A percentile compares a stretch with the other conserved stretches of the same genome.
phyloP scores from a whole-genome alignment of 2,113 vertebrate species.

The Alethe castanea region DNA sequence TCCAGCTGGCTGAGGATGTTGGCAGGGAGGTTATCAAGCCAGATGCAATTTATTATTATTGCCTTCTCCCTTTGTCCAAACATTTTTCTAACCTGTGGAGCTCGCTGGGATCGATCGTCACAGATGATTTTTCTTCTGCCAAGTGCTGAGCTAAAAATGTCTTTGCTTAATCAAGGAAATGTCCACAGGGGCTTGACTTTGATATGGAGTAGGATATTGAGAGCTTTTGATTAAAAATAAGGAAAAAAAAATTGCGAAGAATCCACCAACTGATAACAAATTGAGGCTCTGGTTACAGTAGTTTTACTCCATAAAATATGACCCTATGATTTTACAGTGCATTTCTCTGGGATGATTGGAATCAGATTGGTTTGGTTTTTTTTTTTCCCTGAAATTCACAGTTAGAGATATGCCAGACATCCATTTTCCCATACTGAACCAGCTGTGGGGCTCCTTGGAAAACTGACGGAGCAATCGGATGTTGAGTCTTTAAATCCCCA shows the following conservation, averaged over 20 bases:
- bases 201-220: neutral
- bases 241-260: neutral
- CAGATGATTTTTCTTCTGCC: neutral
- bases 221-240: neutral
- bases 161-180: neutral
- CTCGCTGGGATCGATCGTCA: neutral
- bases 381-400: neutral
- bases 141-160: slow-evolving; percentile 14
- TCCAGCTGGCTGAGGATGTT: slow-evolving; percentile 31
- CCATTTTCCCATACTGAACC: neutral
- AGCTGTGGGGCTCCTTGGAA: neutral
- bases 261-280: neutral
- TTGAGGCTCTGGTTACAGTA: neutral
- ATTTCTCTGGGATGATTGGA: neutral
- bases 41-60: slow-evolving; percentile 22
- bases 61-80: slow-evolving; percentile 24
- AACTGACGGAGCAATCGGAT: neutral
- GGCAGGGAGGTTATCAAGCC: slow-evolving; percentile 15
- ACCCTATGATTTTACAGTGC: neutral
- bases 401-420: neutral
- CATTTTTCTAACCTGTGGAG: slow-evolving; percentile 32
- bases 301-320: neutral
- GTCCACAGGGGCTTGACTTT: neutral
- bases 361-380: neutral
- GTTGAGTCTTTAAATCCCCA: neutral